Base-by-base conservation (phyloP, 2,888 invertebrate species). In the Actias luna region DNA sequence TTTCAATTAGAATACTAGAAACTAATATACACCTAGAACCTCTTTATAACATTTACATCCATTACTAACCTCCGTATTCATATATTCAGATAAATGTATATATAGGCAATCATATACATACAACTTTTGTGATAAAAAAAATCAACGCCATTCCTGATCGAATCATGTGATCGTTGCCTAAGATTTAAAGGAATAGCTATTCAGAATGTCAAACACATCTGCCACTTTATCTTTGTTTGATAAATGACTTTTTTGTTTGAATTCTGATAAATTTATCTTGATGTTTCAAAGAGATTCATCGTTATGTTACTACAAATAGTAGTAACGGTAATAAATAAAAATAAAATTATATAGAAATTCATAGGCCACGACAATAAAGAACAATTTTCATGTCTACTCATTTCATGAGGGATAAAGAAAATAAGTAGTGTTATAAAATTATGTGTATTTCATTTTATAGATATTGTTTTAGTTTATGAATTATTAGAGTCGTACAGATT, bases 141-240 rank as follows among this genome's bases (percentile, higher is more conserved):
- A 46, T 22, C 8, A 46, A 12, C 25, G 10, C 10, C 10, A 46
- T 50, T 18, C 25, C 12, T 25, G 22, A 12, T 50, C 12, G 25
- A 12, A 25, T 16, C 29, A 2, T 55, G 29, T 29, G 29, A 29
- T 0, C 55, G 29, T 16, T 16, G 16, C 55, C n/a, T 2, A 55
- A 29, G 16, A 55, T 29, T 29, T 55, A 55, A 29, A 55, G 29
- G 29, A 29, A 29, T 29, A 55, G 7, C 55, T 55, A 59, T 61
- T 59, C 64, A 63, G 59, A 55, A 63, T 61, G 71, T 72, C 70
- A 63, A 60, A 65, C 65, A 63, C 73, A 76, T 71, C 71, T 74
- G 74, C 64, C 68, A 67, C 70, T 64, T 61, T 61, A 65, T 69
- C 64, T 65, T 65, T 70, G 67, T 65, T 65, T 70, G 67, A 69